Evolutionary conservation across 1,140 invertebrate species (phyloP).

Genomic region (Psix sp.): DNA sequence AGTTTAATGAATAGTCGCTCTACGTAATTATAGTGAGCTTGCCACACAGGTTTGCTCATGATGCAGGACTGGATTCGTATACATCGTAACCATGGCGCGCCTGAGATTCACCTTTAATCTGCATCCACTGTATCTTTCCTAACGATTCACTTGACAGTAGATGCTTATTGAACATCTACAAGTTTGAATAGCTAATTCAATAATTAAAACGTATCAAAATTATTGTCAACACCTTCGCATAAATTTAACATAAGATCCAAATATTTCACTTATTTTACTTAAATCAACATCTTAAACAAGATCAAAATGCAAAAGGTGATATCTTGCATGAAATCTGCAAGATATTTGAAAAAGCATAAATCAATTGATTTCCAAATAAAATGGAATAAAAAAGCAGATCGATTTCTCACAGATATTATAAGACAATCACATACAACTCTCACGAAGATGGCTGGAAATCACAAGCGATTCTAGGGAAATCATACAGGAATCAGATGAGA

Average conservation of each 20-base stretch:
- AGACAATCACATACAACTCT: too few relatives aligned
- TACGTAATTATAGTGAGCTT: slow-evolving; percentile 62
- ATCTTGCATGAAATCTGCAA: too few relatives aligned
- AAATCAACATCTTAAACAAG: not conserved
- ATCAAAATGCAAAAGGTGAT: not conserved
- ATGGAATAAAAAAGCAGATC: too few relatives aligned
- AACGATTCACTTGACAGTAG: slow-evolving; percentile 56
- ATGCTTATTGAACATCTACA: slow-evolving; percentile 45
- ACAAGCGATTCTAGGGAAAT: too few relatives aligned
- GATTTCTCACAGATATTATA: too few relatives aligned
- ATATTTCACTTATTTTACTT: not conserved
- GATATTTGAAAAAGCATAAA: too few relatives aligned
- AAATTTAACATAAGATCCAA: not conserved
- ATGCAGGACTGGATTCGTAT: slow-evolving; percentile 52
- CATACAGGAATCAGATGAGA: not conserved
- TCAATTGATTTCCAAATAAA: too few relatives aligned
- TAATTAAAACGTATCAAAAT: slow-evolving; percentile 38
- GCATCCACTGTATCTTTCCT: slow-evolving; percentile 51
- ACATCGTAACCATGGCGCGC: slow-evolving; percentile 47
- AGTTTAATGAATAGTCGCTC: slow-evolving; percentile 66
- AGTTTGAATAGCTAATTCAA: slow-evolving; percentile 41
- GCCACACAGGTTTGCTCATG: slow-evolving; percentile 59
- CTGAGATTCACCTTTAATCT: slow-evolving; percentile 56
- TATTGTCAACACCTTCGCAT: slow-evolving; percentile 14
- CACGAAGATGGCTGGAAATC: too few relatives aligned